A percentile compares a stretch with the other conserved stretches of the same genome.
phyloP scores from a whole-genome alignment of 2,888 invertebrate genomes.

The Tinea semifulvella region DNA sequence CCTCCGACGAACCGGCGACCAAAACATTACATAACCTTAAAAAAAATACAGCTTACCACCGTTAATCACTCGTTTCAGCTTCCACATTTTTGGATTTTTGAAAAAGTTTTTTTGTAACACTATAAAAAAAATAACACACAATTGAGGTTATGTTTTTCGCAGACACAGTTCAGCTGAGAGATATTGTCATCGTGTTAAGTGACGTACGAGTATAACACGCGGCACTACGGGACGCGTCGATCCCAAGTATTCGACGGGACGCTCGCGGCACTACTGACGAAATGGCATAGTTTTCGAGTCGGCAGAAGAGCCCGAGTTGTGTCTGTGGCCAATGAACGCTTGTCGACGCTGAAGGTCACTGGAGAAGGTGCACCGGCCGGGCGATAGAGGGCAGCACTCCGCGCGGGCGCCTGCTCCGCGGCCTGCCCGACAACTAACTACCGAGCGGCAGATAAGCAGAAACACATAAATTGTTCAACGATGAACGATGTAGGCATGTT shows the following conservation, averaged over 20 bases:
- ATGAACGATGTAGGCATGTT: not conserved
- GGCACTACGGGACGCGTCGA: slow-evolving; percentile 30
- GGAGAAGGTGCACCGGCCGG: slow-evolving; percentile 30
- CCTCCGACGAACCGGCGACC: slow-evolving; percentile 30
- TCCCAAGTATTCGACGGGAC: slow-evolving; percentile 21
- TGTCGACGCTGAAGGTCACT: slow-evolving; percentile 53
- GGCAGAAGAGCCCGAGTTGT: slow-evolving; percentile 38
- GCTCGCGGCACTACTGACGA: slow-evolving; percentile 29
- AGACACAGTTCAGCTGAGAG: slow-evolving; percentile 14
- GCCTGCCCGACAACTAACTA: slow-evolving; percentile 61
- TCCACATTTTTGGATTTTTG: not conserved
- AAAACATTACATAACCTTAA: slow-evolving; percentile 49
- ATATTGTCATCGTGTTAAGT: slow-evolving; percentile 60
- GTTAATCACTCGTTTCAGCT: slow-evolving; percentile 16
- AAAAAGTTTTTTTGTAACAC: not conserved
- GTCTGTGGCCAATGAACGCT: slow-evolving; percentile 57
- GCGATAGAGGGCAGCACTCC: slow-evolving; percentile 38
- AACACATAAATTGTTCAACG: slow-evolving; percentile 4
- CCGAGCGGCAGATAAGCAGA: slow-evolving; percentile 46
- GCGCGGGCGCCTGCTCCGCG: slow-evolving; percentile 43
- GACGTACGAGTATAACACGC: slow-evolving; percentile 38
- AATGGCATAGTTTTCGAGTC: slow-evolving; percentile 46
- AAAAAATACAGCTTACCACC: slow-evolving; percentile 30
- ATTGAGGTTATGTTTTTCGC: slow-evolving; percentile 13
- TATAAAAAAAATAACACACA: slow-evolving; percentile 1